A percentile compares a stretch with the other conserved stretches of the same genome.
These are phyloP conservation scores for Hydractinia symbiolongicarpus DNA, from an alignment of 30 jellyfish, hydroid and myxozoan genomes.

Conservation along the genomic window DNA sequence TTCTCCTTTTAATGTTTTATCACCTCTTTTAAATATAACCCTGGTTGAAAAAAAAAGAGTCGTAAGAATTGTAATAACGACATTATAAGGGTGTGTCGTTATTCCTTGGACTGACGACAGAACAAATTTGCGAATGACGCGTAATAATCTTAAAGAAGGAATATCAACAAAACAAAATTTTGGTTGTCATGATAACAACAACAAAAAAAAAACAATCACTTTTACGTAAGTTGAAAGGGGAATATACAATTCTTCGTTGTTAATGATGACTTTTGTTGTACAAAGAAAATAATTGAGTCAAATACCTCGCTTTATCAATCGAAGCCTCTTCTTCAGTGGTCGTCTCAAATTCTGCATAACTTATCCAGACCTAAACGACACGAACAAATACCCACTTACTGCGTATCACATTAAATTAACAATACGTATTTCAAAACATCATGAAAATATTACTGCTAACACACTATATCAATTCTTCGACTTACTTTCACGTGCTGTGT, in stretches of 20 bases:
- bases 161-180: no score
- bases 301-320: constrained; percentile 54
- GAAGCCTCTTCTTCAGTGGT: constrained; percentile 46
- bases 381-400: no score
- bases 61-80: neutral
- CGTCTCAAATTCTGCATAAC: constrained; percentile 85
- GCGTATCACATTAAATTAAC: no score
- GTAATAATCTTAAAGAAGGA: no score
- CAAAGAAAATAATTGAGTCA: neutral
- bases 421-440: no score
- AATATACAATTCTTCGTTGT: no score
- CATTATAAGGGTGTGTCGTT: neutral
- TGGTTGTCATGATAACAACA: no score
- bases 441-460: no score
- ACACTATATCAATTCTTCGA: no score
- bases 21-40: constrained; percentile 69
- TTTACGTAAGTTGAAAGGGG: no score
- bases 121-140: neutral
- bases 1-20: constrained; percentile 55
- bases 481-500: constrained; percentile 90
- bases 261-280: no score
- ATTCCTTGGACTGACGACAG: neutral
- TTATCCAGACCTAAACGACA: constrained; percentile 74
- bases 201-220: no score
- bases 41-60: constrained; percentile 36